Evolutionary conservation across 2,888 invertebrate genomes (phyloP).

Genomic region (Chymomyza amoena): DNA sequence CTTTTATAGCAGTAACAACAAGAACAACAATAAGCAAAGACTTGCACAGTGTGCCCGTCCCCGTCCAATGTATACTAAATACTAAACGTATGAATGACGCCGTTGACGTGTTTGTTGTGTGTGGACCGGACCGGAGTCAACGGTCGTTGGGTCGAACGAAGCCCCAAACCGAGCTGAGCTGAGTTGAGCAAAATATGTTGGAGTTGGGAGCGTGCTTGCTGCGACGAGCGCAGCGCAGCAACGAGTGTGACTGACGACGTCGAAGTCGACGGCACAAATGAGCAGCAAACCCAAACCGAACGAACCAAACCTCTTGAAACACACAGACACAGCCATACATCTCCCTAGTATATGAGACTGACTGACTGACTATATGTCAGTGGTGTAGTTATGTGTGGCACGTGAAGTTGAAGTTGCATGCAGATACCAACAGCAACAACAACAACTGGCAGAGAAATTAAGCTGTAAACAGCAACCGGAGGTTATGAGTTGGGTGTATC

Average conservation of each 20-base stretch:
- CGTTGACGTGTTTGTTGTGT: constrained; percentile 31
- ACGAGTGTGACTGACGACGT: constrained; percentile 7
- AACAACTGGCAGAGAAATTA: constrained; percentile 48
- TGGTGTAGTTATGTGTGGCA: constrained; percentile 47
- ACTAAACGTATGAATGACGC: constrained; percentile 4
- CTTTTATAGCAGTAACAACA: neutral
- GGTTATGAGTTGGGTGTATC: neutral
- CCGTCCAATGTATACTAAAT: neutral
- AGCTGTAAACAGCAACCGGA: constrained; percentile 59
- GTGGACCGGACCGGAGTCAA: constrained; percentile 36
- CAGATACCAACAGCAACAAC: constrained; percentile 13
- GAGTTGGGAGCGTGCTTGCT: neutral
- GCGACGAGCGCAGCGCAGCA: neutral
- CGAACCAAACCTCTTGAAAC: constrained; percentile 43
- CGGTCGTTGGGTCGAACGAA: constrained; percentile 34
- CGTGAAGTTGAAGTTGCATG: constrained; percentile 44
- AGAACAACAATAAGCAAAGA: constrained; percentile 32
- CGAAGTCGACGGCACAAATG: constrained; percentile 33
- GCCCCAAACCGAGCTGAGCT: neutral
- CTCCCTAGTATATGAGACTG: too few species aligned
- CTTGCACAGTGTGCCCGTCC: constrained; percentile 15
- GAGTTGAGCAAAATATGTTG: constrained; percentile 5
- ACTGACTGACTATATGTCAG: neutral
- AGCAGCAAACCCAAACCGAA: constrained; percentile 42
- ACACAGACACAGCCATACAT: neutral